Evolutionary conservation across 2,113 vertebrate genomes (phyloP).

Genomic region (Otolemur garnettii): DNA sequence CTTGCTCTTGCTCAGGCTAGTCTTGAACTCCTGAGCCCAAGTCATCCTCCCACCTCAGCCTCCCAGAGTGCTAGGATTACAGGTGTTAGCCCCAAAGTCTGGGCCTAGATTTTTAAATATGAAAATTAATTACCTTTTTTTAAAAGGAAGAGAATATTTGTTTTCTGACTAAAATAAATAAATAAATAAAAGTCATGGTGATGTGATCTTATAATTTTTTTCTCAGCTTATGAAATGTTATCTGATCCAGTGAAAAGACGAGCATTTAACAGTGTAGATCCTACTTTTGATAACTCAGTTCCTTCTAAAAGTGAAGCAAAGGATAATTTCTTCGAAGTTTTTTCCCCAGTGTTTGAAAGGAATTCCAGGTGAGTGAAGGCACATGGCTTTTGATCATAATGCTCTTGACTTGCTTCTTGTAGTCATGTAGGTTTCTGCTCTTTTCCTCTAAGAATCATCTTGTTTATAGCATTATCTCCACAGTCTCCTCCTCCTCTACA

Average conservation of each 20-base stretch:
- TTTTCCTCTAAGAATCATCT: background rate
- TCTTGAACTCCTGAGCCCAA: no score
- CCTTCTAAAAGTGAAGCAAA: slow-evolving; percentile 97
- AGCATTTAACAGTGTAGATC: slow-evolving; percentile 99
- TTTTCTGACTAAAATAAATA: background rate
- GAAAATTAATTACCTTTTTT: slow-evolving; percentile 32
- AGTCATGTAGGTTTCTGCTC: background rate
- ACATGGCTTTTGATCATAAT: background rate
- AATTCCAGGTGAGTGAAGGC: slow-evolving; percentile 92
- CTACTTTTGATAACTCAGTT: slow-evolving; percentile 96
- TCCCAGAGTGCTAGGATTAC: no score
- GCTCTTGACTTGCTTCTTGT: background rate
- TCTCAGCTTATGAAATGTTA: slow-evolving; percentile 95
- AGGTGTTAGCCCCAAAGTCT: no score
- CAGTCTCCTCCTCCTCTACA: background rate
- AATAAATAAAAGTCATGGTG: background rate
- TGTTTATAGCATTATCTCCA: background rate
- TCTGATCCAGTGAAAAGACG: slow-evolving; percentile 96
- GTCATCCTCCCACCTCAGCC: no score
- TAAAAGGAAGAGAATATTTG: background rate
- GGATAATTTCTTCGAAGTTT: slow-evolving; percentile 96
- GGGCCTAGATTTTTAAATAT: background rate
- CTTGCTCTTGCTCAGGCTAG: no score
- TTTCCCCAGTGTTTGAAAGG: slow-evolving; percentile 94
- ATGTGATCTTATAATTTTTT: slow-evolving; percentile 73